These are phyloP conservation scores for Beris morrisii DNA, from an alignment of 2,888 invertebrate genomes.

Conservation along the genomic window DNA sequence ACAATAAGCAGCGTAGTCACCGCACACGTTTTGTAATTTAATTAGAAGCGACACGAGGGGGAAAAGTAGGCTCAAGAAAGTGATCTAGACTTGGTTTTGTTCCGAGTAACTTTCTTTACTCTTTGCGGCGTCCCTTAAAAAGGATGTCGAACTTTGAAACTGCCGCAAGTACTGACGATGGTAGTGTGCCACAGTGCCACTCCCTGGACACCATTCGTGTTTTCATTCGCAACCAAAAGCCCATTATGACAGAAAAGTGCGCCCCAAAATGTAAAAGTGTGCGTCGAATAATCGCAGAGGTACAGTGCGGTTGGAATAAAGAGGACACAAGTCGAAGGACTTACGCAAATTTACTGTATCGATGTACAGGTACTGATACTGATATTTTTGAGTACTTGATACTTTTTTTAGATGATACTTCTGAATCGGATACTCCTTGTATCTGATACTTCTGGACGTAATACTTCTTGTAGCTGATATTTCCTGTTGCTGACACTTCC, in stretches of 20 bases:
- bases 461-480: no score
- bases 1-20: no score
- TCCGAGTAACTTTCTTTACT: neutral
- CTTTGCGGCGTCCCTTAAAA: neutral
- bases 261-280: conserved; percentile 29
- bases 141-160: conserved; percentile 15
- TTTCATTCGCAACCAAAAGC: conserved; percentile 28
- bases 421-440: no score
- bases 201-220: conserved; percentile 28
- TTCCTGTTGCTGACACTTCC: no score
- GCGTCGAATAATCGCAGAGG: conserved; percentile 2
- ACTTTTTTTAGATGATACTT: no score
- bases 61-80: neutral
- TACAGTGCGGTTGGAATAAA: conserved; percentile 10
- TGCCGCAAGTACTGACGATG: conserved; percentile 12
- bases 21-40: no score
- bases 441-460: no score
- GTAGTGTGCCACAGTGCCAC: conserved; percentile 10
- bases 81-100: neutral
- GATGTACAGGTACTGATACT: no score
- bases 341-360: no score
- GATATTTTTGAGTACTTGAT: no score
- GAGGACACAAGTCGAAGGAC: neutral
- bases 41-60: no score
- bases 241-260: conserved; percentile 34